Percentiles rank a stretch among this genome's conserved stretches.
Conservation (phyloP, 2,888 invertebrate genomes). For the Drosophila percnosoma region DNA sequence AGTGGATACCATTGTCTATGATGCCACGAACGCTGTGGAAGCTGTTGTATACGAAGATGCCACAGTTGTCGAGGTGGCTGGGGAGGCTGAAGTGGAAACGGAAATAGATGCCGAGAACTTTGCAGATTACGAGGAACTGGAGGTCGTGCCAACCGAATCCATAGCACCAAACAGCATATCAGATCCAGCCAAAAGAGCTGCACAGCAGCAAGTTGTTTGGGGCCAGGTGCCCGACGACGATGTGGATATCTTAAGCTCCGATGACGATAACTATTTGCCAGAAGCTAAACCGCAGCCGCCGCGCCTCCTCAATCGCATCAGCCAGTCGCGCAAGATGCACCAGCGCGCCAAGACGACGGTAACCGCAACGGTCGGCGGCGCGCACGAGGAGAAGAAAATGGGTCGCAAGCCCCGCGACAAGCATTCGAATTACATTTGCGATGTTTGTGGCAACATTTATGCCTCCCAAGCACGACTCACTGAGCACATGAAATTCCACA, state of each 20-base stretch:
- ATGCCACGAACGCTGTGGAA: constrained; percentile 32
- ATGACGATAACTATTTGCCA: constrained; percentile 46
- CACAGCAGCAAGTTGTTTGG: constrained; percentile 16
- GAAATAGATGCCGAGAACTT: constrained; percentile 62
- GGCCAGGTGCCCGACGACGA: constrained; percentile 32
- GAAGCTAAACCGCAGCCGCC: constrained; percentile 31
- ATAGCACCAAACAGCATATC: not conserved
- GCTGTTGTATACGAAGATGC: constrained; percentile 37
- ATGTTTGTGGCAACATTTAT: constrained; percentile 84
- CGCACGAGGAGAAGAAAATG: constrained; percentile 50
- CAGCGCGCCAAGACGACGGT: constrained; percentile 16
- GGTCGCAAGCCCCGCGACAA: constrained; percentile 72
- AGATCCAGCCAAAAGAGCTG: not conserved
- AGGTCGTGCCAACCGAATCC: constrained; percentile 44
- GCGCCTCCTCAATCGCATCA: constrained; percentile 33
- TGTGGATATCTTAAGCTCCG: constrained; percentile 49
- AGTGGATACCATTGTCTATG: constrained; percentile 54
- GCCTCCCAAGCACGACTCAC: constrained; percentile 83
- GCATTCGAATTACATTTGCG: constrained; percentile 80
- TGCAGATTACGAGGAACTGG: constrained; percentile 60
- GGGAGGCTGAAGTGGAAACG: constrained; percentile 54
- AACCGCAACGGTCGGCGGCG: not conserved
- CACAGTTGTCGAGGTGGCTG: constrained; percentile 34
- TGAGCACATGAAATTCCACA: constrained; percentile 84
- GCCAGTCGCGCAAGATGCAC: constrained; percentile 42